A percentile compares a stretch with the other conserved stretches of the same genome.
These are phyloP conservation scores for Hemicordylus capensis DNA, from an alignment of 2,113 vertebrate species.

Conservation along the genomic window DNA sequence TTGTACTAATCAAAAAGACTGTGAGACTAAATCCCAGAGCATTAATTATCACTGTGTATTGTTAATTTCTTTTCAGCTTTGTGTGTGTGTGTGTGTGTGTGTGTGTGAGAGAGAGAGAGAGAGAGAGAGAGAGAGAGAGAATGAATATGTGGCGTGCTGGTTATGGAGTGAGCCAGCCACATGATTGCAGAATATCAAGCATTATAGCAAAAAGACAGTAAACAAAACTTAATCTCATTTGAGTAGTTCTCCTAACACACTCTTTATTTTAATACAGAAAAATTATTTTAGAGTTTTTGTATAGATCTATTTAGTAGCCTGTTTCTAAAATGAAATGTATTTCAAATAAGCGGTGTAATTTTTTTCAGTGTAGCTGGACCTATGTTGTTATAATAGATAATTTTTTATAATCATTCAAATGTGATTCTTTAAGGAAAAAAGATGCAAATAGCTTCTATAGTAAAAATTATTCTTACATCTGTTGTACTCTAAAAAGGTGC, in stretches of 20 bases:
- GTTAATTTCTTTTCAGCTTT: slow-evolving; percentile 75
- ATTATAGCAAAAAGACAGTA: slow-evolving; percentile 63
- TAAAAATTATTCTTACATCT: slow-evolving; percentile 74
- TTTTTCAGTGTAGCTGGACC: slow-evolving; percentile 85
- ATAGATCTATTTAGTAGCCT: slow-evolving; percentile 85
- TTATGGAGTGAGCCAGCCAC: slow-evolving; percentile 53
- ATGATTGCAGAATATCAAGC: slow-evolving; percentile 73
- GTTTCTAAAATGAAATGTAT: slow-evolving; percentile 85
- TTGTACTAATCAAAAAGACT: slow-evolving; percentile 82
- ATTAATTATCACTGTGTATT: slow-evolving; percentile 84
- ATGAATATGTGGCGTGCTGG: slow-evolving; percentile 57
- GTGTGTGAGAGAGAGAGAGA: no score
- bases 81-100: slow-evolving; percentile 24
- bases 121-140: no score
- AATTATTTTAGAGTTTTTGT: slow-evolving; percentile 89
- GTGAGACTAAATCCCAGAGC: slow-evolving; percentile 79
- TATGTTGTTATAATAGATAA: slow-evolving; percentile 83
- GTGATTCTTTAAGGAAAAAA: slow-evolving; percentile 75
- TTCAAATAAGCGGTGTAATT: slow-evolving; percentile 83
- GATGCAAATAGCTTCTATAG: slow-evolving; percentile 76
- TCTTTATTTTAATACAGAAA: slow-evolving; percentile 87
- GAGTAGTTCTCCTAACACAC: slow-evolving; percentile 83
- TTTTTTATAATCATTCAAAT: slow-evolving; percentile 82
- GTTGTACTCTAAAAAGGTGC: slow-evolving; percentile 74
- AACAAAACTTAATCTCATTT: slow-evolving; percentile 68